Evolutionary conservation across 2,113 vertebrate genomes (phyloP).

Genomic region (Hydrolagus affinis): DNA sequence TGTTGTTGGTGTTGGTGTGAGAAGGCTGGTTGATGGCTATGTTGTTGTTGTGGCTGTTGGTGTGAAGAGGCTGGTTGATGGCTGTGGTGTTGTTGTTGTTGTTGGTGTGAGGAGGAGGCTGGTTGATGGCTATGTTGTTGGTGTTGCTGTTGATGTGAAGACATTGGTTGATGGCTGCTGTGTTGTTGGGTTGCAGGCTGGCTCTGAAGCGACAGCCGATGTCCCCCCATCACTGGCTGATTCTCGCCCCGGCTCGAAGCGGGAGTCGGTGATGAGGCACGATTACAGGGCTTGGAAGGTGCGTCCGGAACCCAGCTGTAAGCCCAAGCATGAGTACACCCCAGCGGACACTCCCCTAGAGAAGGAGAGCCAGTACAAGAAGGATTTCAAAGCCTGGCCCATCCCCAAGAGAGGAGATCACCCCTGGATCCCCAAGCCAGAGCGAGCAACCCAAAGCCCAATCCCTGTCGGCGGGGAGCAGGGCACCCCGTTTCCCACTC

Average conservation of each 20-base stretch:
- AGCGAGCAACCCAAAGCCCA: conserved; percentile 35
- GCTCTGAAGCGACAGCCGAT: conserved; percentile 44
- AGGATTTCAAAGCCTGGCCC: conserved; percentile 91
- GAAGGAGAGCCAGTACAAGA: conserved; percentile 91
- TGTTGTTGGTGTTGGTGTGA: no score
- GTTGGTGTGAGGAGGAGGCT: neutral
- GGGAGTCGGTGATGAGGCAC: conserved; percentile 82
- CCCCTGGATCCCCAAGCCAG: conserved; percentile 83
- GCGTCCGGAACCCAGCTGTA: conserved; percentile 83
- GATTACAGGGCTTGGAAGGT: conserved; percentile 88
- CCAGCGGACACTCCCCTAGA: conserved; percentile 79
- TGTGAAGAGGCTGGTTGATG: no score
- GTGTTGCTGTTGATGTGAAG: neutral
- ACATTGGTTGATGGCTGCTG: neutral
- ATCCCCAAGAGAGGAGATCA: conserved; percentile 80
- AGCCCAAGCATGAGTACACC: conserved; percentile 84
- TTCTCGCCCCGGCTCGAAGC: conserved; percentile 36
- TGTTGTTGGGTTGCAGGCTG: neutral
- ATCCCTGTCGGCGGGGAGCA: conserved; percentile 38
- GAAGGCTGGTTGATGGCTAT: neutral
- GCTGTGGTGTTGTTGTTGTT: neutral
- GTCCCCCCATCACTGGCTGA: conserved; percentile 46
- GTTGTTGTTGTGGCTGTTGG: neutral
- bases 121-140: neutral
- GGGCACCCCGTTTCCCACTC: conserved; percentile 8